These are phyloP conservation scores for Aphaenogaster floridana DNA, from an alignment of 1,140 invertebrate genomes.

Conservation along the genomic window DNA sequence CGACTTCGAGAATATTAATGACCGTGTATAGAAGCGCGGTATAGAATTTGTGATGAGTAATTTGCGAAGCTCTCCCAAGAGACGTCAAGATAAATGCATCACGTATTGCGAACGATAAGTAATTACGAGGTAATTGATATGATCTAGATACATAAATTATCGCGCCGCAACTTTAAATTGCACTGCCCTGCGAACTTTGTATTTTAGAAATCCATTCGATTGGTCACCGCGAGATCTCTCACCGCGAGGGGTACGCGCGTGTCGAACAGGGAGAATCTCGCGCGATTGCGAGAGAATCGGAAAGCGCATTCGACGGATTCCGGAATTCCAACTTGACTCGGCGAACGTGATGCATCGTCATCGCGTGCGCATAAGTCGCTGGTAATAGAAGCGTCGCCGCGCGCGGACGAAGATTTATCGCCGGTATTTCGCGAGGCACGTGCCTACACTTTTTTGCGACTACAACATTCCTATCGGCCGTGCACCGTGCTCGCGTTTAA, in stretches of 20 bases:
- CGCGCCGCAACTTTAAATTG: neutral
- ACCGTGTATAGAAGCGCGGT: neutral
- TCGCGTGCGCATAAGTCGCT: constrained; percentile 53
- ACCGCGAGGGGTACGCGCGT: neutral
- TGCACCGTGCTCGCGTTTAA: constrained; percentile 53
- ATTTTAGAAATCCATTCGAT: neutral
- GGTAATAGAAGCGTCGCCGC: constrained; percentile 64
- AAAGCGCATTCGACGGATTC: constrained; percentile 62
- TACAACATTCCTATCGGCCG: constrained; percentile 65
- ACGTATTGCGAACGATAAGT: neutral
- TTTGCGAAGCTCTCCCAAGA: neutral
- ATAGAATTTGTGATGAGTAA: constrained; percentile 1
- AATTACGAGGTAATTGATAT: constrained; percentile 7
- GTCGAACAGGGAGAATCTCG: constrained; percentile 20
- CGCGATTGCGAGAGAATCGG: neutral
- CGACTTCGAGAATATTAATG: constrained; percentile 30
- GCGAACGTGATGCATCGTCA: constrained; percentile 72
- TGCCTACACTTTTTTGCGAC: constrained; percentile 69
- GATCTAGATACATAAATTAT: neutral
- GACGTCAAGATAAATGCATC: neutral
- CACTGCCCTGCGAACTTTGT: neutral
- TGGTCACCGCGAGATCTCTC: neutral
- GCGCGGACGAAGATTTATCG: constrained; percentile 75
- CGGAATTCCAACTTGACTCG: constrained; percentile 67
- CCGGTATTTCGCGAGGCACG: constrained; percentile 68